Evolutionary conservation across 2,797 vertebrate species (phyloP), one percentile per base, ranked within the genome.

Genomic region (Sardinella longiceps): DNA sequence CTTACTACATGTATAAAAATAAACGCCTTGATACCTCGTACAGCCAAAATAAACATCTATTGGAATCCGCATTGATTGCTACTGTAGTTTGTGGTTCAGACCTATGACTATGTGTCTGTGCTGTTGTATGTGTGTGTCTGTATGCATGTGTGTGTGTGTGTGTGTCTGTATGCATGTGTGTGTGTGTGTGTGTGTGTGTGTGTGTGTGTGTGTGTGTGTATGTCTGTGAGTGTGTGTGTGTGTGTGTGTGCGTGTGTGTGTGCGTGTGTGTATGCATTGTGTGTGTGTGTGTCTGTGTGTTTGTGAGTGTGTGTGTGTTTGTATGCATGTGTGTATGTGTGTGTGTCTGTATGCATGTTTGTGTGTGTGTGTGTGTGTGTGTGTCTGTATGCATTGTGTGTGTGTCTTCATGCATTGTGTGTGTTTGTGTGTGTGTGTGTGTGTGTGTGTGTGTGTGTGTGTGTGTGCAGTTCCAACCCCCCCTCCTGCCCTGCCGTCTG

Each of bases 401-500:
- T 28, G 10, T 30, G 58, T 63, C 23, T 9, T 0, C 9, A n/a
- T 25, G 4, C 9, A n/a, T 60, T 58, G 58, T 58, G n/a, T 53
- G n/a, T 63, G 58, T 63, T n/a, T 63, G 58, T 63, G 58, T 63
- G 25, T 28, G 10, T 30, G 58, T 63, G 56, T 60, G 56, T 25
- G 23, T 60, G 56, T 7, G 56, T 25, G 56, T 25, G 58, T 30
- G 56, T 58, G 56, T 58, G 56, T 25, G 23, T 58, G 56, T 58
- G 56, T 58, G 56, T 58, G 20, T 58, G 56, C n/a, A 14, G 3
- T 25, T 7, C 25, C 60, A 28, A 63, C 30, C 11, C 60, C 25
- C 56, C 60, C 60, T 63, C 60, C 60, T 63, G 60, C 60, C 25
- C n/a, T 63, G 60, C 60, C 60, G 60, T 63, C 60, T 63, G 60